Evolutionary conservation across 2,113 vertebrate species (phyloP), one percentile per base, ranked within the genome.

Genomic region (Chroicocephalus ridibundus): DNA sequence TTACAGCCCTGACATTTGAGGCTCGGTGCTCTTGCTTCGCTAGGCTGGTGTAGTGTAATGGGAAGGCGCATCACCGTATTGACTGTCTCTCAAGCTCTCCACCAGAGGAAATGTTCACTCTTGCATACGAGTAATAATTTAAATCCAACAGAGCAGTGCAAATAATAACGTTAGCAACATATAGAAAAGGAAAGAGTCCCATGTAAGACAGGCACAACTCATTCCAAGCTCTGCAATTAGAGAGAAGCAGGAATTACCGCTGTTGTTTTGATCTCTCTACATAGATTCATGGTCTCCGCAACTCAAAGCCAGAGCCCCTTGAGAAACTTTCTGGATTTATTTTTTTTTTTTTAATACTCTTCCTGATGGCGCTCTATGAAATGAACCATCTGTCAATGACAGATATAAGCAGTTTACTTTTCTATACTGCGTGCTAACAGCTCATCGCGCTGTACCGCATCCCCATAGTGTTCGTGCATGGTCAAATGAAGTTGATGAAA

Each of bases 391-490:
- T 77, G 72, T 81, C 94, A 60, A 17, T 19, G 19, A 29, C 54
- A 77, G 34, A 19, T 19, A 65, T 2, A 49, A 55, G 60, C 51
- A 31, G 49, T 84, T 77, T 51, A n/a, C 9, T 1, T 40, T 76
- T 29, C 69, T 55, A 10, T 6, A 26, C 75, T 27, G 26, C 8
- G 0, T 5, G 44, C 22, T 55, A 68, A 64, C 19, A 10, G 82
- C 75, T 52, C 85, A 3, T 7, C 2, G 0, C 6, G 16, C 65
- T 7, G 40, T 21, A 34, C 42, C 71, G 18, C 20, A 13, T n/a
- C 86, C 21, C 69, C 27, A 3, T 0, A 5, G 64, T 1, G 15
- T 11, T 52, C 3, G 0, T 12, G 34, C 54, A 4, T 1, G 55
- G 78, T 22, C 91, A 81, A 65, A 84, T 85, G 29, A 55, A 61